These are phyloP conservation scores for Nasonia giraulti DNA, from an alignment of 1,140 invertebrate species.

Conservation along the genomic window DNA sequence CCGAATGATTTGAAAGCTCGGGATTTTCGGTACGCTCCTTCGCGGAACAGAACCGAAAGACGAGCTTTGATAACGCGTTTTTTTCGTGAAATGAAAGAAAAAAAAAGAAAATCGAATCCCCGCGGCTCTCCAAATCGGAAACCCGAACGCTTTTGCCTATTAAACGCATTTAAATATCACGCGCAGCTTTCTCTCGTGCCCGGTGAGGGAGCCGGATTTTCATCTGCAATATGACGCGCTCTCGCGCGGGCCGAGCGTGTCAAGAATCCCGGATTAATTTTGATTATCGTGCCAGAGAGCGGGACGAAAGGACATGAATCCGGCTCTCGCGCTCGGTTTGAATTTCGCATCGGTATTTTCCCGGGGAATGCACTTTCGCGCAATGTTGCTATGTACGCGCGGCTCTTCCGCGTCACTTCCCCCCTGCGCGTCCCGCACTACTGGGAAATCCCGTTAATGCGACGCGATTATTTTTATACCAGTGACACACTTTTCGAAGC, in stretches of 20 bases:
- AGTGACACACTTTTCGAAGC: too few relatives aligned
- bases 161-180: neutral
- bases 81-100: too few relatives aligned
- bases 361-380: neutral
- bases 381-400: neutral
- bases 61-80: too few relatives aligned
- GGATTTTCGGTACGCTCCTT: neutral
- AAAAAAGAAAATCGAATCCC: too few relatives aligned
- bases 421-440: neutral
- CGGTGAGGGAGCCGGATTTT: constrained; percentile 3
- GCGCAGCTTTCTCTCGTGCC: neutral
- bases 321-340: neutral
- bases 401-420: neutral
- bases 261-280: constrained; percentile 43
- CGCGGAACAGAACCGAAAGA: too few relatives aligned
- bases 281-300: constrained; percentile 36
- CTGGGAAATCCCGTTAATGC: constrained; percentile 12
- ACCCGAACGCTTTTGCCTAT: too few relatives aligned
- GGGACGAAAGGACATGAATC: constrained; percentile 30
- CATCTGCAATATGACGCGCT: constrained; percentile 31
- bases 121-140: too few relatives aligned
- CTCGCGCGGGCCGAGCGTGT: neutral
- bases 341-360: constrained; percentile 33
- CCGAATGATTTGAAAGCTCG: neutral
- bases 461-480: neutral